Percentiles rank a stretch among this genome's conserved stretches.
These are phyloP conservation scores for Drosophila triauraria DNA, from an alignment of 1,140 invertebrate species.

Conservation along the genomic window DNA sequence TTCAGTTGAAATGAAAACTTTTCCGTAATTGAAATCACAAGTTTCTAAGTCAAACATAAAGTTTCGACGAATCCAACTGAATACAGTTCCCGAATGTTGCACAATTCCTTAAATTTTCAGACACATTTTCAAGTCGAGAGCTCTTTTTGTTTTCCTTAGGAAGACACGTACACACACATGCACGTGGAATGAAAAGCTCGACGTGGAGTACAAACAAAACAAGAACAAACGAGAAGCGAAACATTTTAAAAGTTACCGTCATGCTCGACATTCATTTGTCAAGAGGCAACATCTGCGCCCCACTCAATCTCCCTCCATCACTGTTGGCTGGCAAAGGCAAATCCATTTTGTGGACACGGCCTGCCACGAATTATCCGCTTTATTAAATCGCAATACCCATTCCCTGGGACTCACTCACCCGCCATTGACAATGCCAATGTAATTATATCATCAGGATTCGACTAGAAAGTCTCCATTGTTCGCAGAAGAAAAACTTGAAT, in stretches of 20 bases:
- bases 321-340: constrained; percentile 24
- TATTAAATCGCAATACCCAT: constrained; percentile 67
- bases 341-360: constrained; percentile 53
- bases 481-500: neutral
- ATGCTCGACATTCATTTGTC: constrained; percentile 79
- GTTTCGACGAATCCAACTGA: neutral
- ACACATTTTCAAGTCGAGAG: constrained; percentile 24
- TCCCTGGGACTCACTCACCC: constrained; percentile 34
- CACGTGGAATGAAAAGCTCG: constrained; percentile 39
- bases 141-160: constrained; percentile 25
- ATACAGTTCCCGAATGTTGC: neutral
- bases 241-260: constrained; percentile 70
- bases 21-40: constrained; percentile 39
- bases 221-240: constrained; percentile 22
- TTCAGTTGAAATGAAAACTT: constrained; percentile 12
- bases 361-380: constrained; percentile 70
- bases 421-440: constrained; percentile 29
- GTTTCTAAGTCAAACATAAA: constrained; percentile 21
- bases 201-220: constrained; percentile 43
- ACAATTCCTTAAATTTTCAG: constrained; percentile 30
- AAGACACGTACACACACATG: constrained; percentile 21
- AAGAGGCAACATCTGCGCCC: constrained; percentile 68
- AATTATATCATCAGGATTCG: constrained; percentile 49
- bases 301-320: constrained; percentile 43
- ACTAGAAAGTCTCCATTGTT: neutral